These are phyloP conservation scores for Pollachius pollachius DNA, from an alignment of 2,113 vertebrate species.

Conservation along the genomic window DNA sequence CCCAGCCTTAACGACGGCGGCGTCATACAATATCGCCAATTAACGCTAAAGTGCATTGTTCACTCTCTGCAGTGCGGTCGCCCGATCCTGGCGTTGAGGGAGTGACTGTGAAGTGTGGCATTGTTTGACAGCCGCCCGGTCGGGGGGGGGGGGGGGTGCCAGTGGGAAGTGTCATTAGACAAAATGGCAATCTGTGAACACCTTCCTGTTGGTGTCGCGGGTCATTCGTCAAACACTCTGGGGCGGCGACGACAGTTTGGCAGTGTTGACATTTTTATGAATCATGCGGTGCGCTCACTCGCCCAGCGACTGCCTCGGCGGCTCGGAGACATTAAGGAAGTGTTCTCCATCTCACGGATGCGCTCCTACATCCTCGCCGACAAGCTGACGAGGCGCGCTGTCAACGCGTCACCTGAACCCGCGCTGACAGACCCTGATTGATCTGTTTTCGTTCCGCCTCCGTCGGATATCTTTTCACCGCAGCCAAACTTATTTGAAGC, in stretches of 20 bases:
- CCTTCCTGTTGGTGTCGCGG: slow-evolving; percentile 53
- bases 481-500: neutral
- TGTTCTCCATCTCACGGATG: slow-evolving; percentile 5
- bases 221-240: slow-evolving; percentile 56
- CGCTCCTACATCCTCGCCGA: slow-evolving; percentile 44
- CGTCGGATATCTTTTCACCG: neutral
- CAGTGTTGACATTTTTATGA: slow-evolving; percentile 63
- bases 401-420: slow-evolving; percentile 47
- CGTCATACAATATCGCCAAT: neutral
- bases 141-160: slow-evolving; percentile 17
- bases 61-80: neutral
- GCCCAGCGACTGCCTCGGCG: slow-evolving; percentile 38
- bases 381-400: slow-evolving; percentile 53
- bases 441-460: slow-evolving; percentile 9
- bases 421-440: slow-evolving; percentile 37
- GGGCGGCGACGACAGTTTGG: slow-evolving; percentile 50
- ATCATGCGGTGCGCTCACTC: slow-evolving; percentile 33
- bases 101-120: slow-evolving; percentile 24
- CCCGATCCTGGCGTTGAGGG: slow-evolving; percentile 33
- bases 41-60: slow-evolving; percentile 9
- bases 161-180: slow-evolving; percentile 49
- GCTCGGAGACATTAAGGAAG: slow-evolving; percentile 45
- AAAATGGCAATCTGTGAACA: slow-evolving; percentile 52
- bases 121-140: slow-evolving; percentile 36
- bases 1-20: too few relatives aligned